Percentiles rank a stretch among this genome's conserved stretches.
phyloP scores from a whole-genome alignment of 2,797 vertebrate genomes.

The Onychomys leucogaster region DNA sequence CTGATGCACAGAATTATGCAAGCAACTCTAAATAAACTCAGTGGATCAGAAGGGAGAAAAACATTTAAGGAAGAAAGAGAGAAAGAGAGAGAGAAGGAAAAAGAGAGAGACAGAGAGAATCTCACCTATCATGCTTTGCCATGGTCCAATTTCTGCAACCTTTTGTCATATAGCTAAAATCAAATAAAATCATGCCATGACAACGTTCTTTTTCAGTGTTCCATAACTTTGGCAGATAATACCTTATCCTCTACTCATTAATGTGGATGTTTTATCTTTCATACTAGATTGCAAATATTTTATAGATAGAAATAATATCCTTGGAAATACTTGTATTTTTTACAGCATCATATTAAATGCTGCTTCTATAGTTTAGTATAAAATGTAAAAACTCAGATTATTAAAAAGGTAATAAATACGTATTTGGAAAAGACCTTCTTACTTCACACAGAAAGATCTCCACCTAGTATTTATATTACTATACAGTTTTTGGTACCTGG shows the following conservation, averaged over 20 bases:
- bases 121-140: neutral
- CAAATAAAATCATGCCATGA: neutral
- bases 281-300: neutral
- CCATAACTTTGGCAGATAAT: neutral
- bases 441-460: neutral
- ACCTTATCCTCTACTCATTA: neutral
- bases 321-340: constrained; percentile 15
- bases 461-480: neutral
- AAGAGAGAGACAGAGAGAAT: too few relatives aligned
- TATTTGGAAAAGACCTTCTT: neutral
- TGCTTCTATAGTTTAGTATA: neutral
- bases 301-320: neutral
- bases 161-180: neutral
- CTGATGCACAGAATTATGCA: neutral
- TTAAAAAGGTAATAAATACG: neutral
- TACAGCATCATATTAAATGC: neutral
- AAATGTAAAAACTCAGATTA: neutral
- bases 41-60: neutral
- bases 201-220: neutral
- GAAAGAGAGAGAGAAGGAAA: too few relatives aligned
- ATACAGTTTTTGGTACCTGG: neutral
- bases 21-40: neutral
- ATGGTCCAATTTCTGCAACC: neutral
- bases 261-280: neutral
- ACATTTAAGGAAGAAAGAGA: neutral